Evolutionary conservation across 2,797 vertebrate genomes (phyloP), one percentile per base, ranked within the genome.

Genomic region (Phataginus tetradactyla): DNA sequence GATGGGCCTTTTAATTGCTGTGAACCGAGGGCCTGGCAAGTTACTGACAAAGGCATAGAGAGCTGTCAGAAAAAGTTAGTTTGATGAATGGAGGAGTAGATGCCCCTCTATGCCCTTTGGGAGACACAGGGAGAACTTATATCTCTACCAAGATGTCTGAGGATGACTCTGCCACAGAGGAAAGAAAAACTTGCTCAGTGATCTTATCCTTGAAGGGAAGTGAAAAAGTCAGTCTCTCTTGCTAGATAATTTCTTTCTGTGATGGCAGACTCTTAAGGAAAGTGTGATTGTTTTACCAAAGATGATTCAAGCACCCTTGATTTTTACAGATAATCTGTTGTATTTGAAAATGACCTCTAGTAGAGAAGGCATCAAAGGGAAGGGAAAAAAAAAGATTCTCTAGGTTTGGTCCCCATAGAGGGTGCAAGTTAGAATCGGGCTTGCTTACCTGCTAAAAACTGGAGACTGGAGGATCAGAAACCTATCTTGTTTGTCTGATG

Each of bases 51-150:
- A 81, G 34, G 27, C 15, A 61, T 37, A 91, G 20, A 17, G 10
- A 95, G 63, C 42, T 63, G 75, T 95, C 94, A 94, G 79, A 45
- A 88, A 90, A 94, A 90, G 63, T 93, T 91, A 93, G 66, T 34
- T 90, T 90, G 95, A 87, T 96, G 86, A 94, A 94, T 77, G 42
- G 32, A 49, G 90, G 64, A 92, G 23, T 72, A 55, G 14, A 61
- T 66, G 7, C 15, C 34, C 17, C 17, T 80, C 55, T 78, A 12
- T 77, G 6, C 23, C 64, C 53, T 95, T 86, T 79, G 27, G 39
- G 29, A 96, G 61, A 80, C 53, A 71, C 11, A 61, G 84, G 25
- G 20, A 81, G 55, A 90, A 42, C 15, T 27, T 4, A 72, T 88
- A 90, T 80, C 61, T 95, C 80, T 74, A 66, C 21, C 4, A 51